Evolutionary conservation across 2,888 invertebrate genomes (phyloP).

Genomic region (Sabatieria punctata): DNA sequence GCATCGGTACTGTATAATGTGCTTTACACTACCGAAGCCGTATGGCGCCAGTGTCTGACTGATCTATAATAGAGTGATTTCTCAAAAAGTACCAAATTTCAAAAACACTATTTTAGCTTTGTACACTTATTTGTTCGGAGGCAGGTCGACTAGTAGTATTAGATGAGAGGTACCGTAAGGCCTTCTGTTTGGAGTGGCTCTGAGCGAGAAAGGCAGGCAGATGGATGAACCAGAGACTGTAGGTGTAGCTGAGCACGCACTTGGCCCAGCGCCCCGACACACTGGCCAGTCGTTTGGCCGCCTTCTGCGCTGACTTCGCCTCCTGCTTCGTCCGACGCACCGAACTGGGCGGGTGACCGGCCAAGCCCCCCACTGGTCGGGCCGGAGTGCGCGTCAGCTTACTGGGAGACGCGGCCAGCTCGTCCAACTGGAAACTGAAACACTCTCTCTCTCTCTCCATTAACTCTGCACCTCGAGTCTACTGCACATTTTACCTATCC

Average conservation of each 20-base stretch:
- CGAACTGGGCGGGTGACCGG: background rate
- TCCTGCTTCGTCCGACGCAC: conserved; percentile 68
- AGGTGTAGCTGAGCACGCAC: conserved; percentile 37
- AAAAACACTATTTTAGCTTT: too few relatives aligned
- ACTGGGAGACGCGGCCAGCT: background rate
- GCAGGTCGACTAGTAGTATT: too few relatives aligned
- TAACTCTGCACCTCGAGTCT: too few relatives aligned
- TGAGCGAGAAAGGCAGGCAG: conserved; percentile 57
- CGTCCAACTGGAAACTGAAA: background rate
- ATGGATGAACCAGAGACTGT: conserved; percentile 80
- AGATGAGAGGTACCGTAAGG: too few relatives aligned
- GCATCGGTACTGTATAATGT: too few relatives aligned
- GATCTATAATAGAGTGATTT: too few relatives aligned
- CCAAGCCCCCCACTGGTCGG: background rate
- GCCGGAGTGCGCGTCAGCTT: background rate
- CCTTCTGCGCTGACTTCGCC: conserved; percentile 71
- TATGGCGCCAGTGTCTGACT: too few relatives aligned
- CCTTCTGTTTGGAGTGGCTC: conserved; percentile 52
- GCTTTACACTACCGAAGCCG: too few relatives aligned
- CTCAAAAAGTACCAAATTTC: too few relatives aligned
- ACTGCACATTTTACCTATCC: too few relatives aligned
- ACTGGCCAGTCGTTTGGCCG: conserved; percentile 19
- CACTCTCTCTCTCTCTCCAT: too few relatives aligned
- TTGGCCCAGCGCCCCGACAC: conserved; percentile 19
- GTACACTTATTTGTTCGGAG: too few relatives aligned